Percentiles rank a stretch among this genome's conserved stretches.
These are phyloP conservation scores for Peromyscus eremicus DNA, from an alignment of 2,797 vertebrate genomes.

Conservation along the genomic window DNA sequence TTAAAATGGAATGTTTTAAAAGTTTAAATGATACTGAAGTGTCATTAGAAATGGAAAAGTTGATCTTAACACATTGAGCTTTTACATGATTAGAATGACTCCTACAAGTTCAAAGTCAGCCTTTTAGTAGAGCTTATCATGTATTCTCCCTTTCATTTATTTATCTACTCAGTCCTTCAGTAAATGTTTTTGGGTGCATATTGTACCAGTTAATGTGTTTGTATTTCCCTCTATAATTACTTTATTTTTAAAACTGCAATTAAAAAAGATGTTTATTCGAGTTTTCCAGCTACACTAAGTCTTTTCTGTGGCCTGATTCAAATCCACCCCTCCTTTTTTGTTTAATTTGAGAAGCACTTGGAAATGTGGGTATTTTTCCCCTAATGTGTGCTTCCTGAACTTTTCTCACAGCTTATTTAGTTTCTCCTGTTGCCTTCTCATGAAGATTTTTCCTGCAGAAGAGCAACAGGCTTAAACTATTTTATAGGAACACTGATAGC, in stretches of 20 bases:
- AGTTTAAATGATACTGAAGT: background rate
- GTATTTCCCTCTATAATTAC: background rate
- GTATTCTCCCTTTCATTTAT: background rate
- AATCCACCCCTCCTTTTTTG: background rate
- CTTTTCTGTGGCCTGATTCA: background rate
- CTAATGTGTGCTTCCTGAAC: constrained; percentile 58
- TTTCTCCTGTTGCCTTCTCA: constrained; percentile 46
- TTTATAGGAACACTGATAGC: constrained; percentile 52
- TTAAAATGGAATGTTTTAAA: background rate
- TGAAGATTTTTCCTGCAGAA: constrained; percentile 69
- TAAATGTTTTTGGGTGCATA: background rate
- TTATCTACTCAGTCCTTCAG: background rate
- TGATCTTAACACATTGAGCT: background rate
- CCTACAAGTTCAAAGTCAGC: background rate
- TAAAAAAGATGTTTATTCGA: background rate
- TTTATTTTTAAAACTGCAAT: constrained; percentile 29
- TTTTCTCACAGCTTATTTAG: constrained; percentile 13
- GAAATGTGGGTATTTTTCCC: background rate
- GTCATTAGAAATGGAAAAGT: background rate
- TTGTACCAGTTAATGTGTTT: background rate
- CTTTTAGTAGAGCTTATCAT: background rate
- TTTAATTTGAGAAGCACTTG: constrained; percentile 1
- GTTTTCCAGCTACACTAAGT: background rate
- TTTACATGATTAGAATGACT: background rate
- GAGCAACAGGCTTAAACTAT: constrained; percentile 59